These are phyloP conservation scores for Scatophagus argus DNA, from an alignment of 2,113 vertebrate species.

Conservation along the genomic window DNA sequence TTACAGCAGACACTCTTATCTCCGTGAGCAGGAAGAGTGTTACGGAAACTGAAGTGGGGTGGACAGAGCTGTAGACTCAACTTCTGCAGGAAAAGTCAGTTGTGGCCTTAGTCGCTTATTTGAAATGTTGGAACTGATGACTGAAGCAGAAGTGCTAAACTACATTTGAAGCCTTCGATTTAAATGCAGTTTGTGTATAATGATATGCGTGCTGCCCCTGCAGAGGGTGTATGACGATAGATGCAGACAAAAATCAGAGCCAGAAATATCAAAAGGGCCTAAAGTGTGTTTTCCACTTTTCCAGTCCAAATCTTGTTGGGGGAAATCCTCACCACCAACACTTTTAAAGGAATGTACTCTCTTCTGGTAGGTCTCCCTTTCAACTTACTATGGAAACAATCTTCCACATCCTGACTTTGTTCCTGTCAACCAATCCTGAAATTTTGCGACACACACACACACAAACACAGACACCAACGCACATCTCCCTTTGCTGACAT, in stretches of 20 bases:
- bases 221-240: not conserved
- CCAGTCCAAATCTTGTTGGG: not conserved
- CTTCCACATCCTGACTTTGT: conserved; percentile 7
- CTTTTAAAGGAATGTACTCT: not conserved
- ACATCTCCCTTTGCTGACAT: not conserved
- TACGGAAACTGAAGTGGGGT: conserved; percentile 3
- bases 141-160: not conserved
- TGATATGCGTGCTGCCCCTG: not conserved
- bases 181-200: conserved; percentile 9
- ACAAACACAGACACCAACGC: conserved; percentile 26
- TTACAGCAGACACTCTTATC: conserved; percentile 1
- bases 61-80: not conserved
- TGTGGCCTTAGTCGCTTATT: not conserved
- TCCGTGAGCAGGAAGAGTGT: not conserved
- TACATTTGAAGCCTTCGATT: conserved; percentile 29
- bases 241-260: not conserved
- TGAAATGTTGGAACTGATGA: conserved; percentile 3
- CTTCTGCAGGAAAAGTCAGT: not conserved
- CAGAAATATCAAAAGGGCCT: conserved; percentile 2
- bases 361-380: not conserved
- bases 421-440: conserved; percentile 8
- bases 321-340: not conserved
- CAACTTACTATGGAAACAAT: conserved; percentile 2
- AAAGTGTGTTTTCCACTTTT: conserved; percentile 9
- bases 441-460: conserved; percentile 32